Percentiles rank a stretch among this genome's conserved stretches.
Evolutionary conservation across 30 jellyfish, hydroid and myxozoan species (phyloP).

Genomic region (Aurelia aurita): DNA sequence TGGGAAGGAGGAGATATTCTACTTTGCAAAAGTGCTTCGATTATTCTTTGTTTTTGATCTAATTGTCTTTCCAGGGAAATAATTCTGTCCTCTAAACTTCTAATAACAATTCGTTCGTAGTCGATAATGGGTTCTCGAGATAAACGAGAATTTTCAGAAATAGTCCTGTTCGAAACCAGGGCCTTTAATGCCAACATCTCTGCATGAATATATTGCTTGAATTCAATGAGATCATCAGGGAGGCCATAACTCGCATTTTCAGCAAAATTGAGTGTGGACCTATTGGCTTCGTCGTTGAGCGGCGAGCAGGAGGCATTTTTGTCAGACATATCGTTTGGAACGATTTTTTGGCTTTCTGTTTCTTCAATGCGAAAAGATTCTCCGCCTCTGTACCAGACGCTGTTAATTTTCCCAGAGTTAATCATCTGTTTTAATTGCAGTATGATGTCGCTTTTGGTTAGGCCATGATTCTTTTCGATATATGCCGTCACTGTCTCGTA

Average conservation of each 20-base stretch:
- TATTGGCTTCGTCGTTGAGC: neutral
- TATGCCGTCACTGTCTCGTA: neutral
- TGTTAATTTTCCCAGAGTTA: neutral
- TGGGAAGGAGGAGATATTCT: neutral
- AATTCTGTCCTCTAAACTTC: too few relatives aligned
- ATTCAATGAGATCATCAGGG: slow-evolving; percentile 16
- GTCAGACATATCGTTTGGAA: neutral
- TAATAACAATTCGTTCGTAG: too few relatives aligned
- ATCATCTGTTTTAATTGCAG: neutral
- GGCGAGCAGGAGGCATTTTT: neutral
- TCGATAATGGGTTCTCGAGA: too few relatives aligned
- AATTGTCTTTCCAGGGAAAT: too few relatives aligned
- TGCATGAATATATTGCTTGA: slow-evolving; percentile 7
- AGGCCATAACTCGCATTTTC: neutral
- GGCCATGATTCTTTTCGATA: neutral
- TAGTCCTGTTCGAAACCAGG: slow-evolving; percentile 3
- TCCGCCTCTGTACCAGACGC: neutral
- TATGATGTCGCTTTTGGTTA: neutral
- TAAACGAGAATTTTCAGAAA: neutral
- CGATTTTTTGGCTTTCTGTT: neutral
- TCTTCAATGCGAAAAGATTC: slow-evolving; percentile 2
- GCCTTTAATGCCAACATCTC: slow-evolving; percentile 10
- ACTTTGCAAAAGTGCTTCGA: neutral
- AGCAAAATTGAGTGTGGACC: neutral
- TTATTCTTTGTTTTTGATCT: too few relatives aligned